Evolutionary conservation across 2,113 vertebrate genomes (phyloP).

Genomic region (Rhea americana): DNA sequence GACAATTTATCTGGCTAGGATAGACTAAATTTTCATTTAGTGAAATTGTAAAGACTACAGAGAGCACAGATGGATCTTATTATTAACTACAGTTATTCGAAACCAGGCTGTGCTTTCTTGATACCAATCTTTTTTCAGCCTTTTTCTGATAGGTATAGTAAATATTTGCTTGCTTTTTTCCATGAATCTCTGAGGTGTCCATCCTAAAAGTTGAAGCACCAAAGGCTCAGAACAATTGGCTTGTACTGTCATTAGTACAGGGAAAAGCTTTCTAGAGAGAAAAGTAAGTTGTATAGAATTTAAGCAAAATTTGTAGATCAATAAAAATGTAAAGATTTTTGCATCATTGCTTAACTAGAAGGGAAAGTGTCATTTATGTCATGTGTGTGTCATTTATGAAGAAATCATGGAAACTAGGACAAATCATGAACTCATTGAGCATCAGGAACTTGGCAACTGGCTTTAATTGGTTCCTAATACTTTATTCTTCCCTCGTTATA

Average conservation of each 20-base stretch:
- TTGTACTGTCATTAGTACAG: neutral
- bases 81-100: neutral
- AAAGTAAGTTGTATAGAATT: neutral
- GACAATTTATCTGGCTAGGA: neutral
- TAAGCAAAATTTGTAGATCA: neutral
- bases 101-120: neutral
- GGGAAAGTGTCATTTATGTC: neutral
- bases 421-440: neutral
- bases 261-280: neutral
- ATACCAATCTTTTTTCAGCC: neutral
- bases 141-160: neutral
- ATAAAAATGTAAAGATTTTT: neutral
- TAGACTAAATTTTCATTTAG: neutral
- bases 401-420: constrained; percentile 14
- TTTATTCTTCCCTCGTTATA: neutral
- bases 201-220: neutral
- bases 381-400: neutral
- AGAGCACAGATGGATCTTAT: neutral
- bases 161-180: neutral
- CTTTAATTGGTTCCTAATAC: neutral
- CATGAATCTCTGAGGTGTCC: neutral
- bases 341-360: neutral
- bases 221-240: neutral
- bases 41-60: neutral
- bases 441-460: neutral